These are phyloP conservation scores for Laupala kohalensis DNA, from an alignment of 1,140 invertebrate species.

Conservation along the genomic window DNA sequence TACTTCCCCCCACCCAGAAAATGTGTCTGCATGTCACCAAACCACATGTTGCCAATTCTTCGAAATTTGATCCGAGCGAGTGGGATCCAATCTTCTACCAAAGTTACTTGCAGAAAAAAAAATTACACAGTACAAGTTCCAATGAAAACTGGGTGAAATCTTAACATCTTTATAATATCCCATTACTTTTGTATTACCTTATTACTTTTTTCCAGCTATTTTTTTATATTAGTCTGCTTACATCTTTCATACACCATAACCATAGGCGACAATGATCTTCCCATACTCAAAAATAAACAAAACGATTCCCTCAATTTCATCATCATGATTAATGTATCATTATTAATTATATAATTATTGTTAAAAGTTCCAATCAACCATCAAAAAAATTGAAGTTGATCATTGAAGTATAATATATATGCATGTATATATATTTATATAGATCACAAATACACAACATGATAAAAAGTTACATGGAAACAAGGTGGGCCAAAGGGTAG, in stretches of 20 bases:
- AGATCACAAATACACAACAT: slow-evolving; percentile 8
- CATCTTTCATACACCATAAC: background rate
- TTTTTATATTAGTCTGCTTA: background rate
- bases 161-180: background rate
- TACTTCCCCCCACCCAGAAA: background rate
- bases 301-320: background rate
- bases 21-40: background rate
- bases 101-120: background rate
- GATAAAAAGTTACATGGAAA: background rate
- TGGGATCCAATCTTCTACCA: background rate
- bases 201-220: background rate
- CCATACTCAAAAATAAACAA: background rate
- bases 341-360: slow-evolving; percentile 1
- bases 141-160: background rate
- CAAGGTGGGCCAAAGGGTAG: background rate
- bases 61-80: background rate
- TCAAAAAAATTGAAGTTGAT: background rate
- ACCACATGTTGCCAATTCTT: background rate
- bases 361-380: background rate
- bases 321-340: background rate
- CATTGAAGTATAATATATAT: background rate
- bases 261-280: background rate
- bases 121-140: background rate
- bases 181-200: background rate
- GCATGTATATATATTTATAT: slow-evolving; percentile 5